Base-by-base conservation (phyloP, 92 coral and sea anemone species). In the Umimayanthus chanpuru region DNA sequence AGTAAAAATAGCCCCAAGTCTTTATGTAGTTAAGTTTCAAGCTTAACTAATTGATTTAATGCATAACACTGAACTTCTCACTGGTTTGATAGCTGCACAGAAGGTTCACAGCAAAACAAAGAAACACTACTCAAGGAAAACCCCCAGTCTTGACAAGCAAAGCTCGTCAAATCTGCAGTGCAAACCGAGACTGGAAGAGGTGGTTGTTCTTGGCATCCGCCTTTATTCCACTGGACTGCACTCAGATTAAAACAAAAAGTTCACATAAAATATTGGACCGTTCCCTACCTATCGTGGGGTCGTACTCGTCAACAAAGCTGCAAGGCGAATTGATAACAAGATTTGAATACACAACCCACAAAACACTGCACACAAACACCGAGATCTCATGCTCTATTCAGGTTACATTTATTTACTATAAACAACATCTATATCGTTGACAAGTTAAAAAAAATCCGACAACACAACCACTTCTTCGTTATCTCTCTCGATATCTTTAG, bases 261-360 rank as follows among this genome's bases (percentile, higher is more conserved):
- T 4, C 55, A 29, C 40, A 36, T 21, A 15, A 64, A 30, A 58
- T 81, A 36, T 81, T 64, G 49, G 49, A 65, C 76, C 40, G 30
- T 10, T 41, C 85, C 99, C 93, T 91, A 95, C 99, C 99, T 83
- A 97, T 97, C 39, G 99, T 97, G 29, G 99, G 99, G 80, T 97
- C 99, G 80, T 97, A 97, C 89, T 97, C 99, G 89, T 97, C 99
- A 36, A 97, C 99, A 87, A 97, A 97, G 93, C 99, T 97, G 90
- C 43, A 86, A 90, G 29, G 38, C 72, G 90, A 93, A 81, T n/a
- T 29, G 44, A 73, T 41, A 29, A n/a, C 28, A n/a, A 64, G 10
- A 26, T 66, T 82, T 76, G 47, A 76, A 76, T 53, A 78, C 40
- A 53, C 53, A 66, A 82, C 40, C 58, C 73, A 26, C 28, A 41